Evolutionary conservation across 2,888 invertebrate species (phyloP).

Genomic region (Macrophya annulata): DNA sequence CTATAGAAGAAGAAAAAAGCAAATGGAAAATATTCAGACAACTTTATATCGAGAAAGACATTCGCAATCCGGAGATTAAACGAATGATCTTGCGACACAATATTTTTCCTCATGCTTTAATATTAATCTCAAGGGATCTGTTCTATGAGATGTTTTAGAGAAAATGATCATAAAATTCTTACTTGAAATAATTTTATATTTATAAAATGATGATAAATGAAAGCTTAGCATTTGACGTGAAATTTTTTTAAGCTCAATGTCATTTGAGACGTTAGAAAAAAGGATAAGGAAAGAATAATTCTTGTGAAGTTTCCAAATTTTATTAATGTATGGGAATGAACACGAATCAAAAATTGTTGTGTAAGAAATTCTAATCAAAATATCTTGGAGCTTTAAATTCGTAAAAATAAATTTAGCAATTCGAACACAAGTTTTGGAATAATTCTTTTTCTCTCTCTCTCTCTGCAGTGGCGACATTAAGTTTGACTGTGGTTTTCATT

Average conservation of each 20-base stretch:
- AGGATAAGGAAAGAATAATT: neutral
- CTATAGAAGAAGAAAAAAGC: too few species aligned
- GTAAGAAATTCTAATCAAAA: too few species aligned
- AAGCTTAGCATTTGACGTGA: neutral
- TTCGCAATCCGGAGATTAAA: neutral
- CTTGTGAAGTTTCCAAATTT: neutral
- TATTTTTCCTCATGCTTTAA: neutral
- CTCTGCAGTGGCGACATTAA: neutral
- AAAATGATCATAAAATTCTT: neutral
- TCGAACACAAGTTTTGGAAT: slow-evolving; percentile 3
- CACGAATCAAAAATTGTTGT: too few species aligned
- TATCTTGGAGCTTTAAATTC: neutral
- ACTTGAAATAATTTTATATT: neutral
- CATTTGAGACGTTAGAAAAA: too few species aligned
- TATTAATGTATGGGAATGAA: neutral
- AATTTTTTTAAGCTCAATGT: neutral
- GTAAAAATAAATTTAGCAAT: neutral
- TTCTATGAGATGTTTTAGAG: neutral
- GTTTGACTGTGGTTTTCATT: neutral
- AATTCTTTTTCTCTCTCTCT: neutral
- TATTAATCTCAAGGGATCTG: neutral
- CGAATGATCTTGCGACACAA: neutral
- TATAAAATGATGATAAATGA: neutral
- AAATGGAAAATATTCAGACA: neutral
- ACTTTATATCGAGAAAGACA: neutral